A percentile compares a stretch with the other conserved stretches of the same genome.
These are phyloP conservation scores for Toxostoma redivivum DNA, from an alignment of 2,113 vertebrate genomes.

Conservation along the genomic window DNA sequence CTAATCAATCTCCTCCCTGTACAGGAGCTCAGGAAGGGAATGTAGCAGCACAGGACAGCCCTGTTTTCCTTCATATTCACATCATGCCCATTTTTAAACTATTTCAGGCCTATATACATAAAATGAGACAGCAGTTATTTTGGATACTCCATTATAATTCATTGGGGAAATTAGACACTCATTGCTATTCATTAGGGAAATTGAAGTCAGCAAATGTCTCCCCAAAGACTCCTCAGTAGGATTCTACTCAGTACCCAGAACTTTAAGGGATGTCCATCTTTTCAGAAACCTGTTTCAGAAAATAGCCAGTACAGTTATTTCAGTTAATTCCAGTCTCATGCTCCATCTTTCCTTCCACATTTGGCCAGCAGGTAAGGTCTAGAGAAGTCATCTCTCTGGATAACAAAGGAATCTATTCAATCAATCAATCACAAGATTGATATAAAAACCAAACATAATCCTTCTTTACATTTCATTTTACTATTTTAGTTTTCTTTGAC, in stretches of 20 bases:
- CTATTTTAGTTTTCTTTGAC: neutral
- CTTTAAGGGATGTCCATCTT: neutral
- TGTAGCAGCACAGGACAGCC: neutral
- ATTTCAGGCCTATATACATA: neutral
- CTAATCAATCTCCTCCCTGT: neutral
- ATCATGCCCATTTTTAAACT: neutral
- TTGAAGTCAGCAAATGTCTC: neutral
- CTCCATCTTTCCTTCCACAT: neutral
- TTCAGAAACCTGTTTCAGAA: neutral
- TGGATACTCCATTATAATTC: neutral
- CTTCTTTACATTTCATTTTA: neutral
- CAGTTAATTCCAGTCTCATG: neutral
- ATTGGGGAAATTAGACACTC: neutral
- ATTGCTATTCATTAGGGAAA: neutral
- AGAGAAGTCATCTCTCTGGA: neutral
- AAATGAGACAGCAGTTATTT: neutral
- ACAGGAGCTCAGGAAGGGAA: neutral
- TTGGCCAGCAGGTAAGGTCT: neutral
- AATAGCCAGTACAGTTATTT: neutral
- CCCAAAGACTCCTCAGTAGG: neutral
- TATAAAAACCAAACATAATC: neutral
- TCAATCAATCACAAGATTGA: neutral
- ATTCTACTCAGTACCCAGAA: neutral
- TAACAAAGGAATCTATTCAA: neutral
- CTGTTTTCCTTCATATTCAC: neutral